phyloP scores from a whole-genome alignment of 2,797 vertebrate species.

The Micrastur ruficollis region DNA sequence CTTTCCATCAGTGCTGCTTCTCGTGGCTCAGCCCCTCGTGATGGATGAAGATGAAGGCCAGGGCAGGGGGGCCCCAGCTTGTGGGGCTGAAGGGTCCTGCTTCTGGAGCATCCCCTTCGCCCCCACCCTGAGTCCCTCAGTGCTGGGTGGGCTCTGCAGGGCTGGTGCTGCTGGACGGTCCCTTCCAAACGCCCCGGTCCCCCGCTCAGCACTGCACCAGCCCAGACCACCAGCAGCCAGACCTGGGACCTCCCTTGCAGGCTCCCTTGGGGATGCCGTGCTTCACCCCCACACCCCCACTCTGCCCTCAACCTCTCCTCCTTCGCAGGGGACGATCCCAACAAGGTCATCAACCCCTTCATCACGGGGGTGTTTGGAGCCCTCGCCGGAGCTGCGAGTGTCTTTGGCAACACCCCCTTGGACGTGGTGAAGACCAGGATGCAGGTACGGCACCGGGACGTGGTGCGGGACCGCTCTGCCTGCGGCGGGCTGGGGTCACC shows the following conservation, averaged over 20 bases:
- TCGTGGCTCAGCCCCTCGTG: neutral
- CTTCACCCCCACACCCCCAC: neutral
- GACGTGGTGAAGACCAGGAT: slow-evolving; percentile 97
- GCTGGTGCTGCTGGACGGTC: neutral
- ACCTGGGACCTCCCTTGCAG: neutral
- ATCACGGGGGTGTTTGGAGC: slow-evolving; percentile 91
- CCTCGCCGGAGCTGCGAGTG: slow-evolving; percentile 89
- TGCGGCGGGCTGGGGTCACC: neutral
- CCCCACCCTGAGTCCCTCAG: neutral
- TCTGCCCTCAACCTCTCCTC: neutral
- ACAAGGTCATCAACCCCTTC: slow-evolving; percentile 88
- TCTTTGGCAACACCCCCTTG: slow-evolving; percentile 95
- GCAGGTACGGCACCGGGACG: slow-evolving; percentile 78
- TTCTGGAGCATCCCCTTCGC: neutral
- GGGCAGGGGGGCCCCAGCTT: too few species aligned
- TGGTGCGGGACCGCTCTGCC: neutral
- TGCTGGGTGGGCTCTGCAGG: neutral
- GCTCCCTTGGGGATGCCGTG: fast-evolving
- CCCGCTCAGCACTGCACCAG: neutral
- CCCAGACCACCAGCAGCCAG: neutral
- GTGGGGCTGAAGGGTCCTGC: neutral
- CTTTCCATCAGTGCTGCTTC: neutral
- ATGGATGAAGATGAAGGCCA: neutral
- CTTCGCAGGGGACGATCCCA: slow-evolving; percentile 84
- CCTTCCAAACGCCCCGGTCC: neutral